phyloP scores from a whole-genome alignment of 2,797 vertebrate species.

The Argentina silus region DNA sequence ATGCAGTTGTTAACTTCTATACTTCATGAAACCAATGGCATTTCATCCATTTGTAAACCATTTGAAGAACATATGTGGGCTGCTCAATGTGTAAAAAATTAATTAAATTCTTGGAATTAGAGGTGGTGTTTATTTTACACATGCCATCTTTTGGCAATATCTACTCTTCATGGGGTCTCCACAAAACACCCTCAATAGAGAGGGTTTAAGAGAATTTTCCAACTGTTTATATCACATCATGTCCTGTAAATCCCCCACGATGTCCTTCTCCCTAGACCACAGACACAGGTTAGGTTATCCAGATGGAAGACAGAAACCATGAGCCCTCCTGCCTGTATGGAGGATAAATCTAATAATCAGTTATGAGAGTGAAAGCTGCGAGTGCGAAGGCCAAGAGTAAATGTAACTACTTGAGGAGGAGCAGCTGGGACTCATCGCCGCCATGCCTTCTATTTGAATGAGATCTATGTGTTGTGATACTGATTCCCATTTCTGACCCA shows the following conservation, averaged over 20 bases:
- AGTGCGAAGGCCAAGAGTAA: constrained; percentile 13
- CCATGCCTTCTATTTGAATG: constrained; percentile 3
- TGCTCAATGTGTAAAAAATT: too few species aligned
- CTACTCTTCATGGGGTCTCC: too few species aligned
- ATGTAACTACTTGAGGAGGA: constrained; percentile 56
- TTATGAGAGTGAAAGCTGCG: constrained; percentile 29
- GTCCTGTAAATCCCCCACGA: not conserved
- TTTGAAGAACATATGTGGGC: too few species aligned
- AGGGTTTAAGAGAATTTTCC: not conserved
- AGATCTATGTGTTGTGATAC: constrained; percentile 66
- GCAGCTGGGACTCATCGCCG: constrained; percentile 61
- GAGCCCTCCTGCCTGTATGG: constrained; percentile 33
- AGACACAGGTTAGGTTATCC: not conserved
- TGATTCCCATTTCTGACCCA: constrained; percentile 69
- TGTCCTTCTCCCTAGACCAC: not conserved
- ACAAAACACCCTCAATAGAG: too few species aligned
- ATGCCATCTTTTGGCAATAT: not conserved
- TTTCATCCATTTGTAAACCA: too few species aligned
- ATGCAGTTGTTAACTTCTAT: too few species aligned
- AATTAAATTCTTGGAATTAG: too few species aligned
- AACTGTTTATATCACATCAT: not conserved
- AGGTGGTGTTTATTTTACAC: too few species aligned
- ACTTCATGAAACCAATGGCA: too few species aligned
- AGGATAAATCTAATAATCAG: constrained; percentile 42
- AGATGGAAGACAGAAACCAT: not conserved